Evolutionary conservation across 2,888 invertebrate species (phyloP).

Genomic region (Xestia ashworthii): DNA sequence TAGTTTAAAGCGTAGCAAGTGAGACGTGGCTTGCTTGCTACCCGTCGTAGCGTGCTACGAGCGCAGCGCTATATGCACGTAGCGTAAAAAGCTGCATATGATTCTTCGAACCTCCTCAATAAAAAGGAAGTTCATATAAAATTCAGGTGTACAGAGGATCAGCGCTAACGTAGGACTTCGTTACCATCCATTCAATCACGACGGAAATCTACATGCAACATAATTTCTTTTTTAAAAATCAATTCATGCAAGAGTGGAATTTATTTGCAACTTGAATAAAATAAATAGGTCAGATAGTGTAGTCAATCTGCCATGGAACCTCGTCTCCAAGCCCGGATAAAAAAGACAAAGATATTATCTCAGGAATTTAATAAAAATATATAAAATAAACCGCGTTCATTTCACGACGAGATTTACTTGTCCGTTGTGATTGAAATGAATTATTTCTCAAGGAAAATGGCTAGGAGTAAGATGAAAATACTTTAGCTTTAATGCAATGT

Average conservation of each 20-base stretch:
- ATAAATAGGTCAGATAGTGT: conserved; percentile 15
- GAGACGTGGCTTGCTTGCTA: not conserved
- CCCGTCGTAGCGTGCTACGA: not conserved
- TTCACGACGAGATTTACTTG: conserved; percentile 57
- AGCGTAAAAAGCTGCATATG: not conserved
- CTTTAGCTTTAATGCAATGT: conserved; percentile 47
- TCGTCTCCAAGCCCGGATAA: not conserved
- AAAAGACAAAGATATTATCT: conserved; percentile 36
- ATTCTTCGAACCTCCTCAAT: not conserved
- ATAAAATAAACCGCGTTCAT: conserved; percentile 56
- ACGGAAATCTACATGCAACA: not conserved
- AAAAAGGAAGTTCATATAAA: not conserved
- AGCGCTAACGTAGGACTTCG: not conserved
- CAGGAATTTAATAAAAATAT: conserved; percentile 59
- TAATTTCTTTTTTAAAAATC: not conserved
- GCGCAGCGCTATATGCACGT: not conserved
- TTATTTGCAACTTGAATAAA: conserved; percentile 12
- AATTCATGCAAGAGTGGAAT: not conserved
- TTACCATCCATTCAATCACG: not conserved
- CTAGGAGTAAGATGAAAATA: conserved; percentile 44
- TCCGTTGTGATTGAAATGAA: conserved; percentile 59
- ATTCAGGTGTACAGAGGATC: not conserved
- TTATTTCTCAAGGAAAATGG: conserved; percentile 57
- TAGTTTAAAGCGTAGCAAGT: no score
- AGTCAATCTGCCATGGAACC: conserved; percentile 16